Evolutionary conservation across 2,888 invertebrate species (phyloP), one percentile per base, ranked within the genome.

Genomic region (Lissocephala sabroskyi): DNA sequence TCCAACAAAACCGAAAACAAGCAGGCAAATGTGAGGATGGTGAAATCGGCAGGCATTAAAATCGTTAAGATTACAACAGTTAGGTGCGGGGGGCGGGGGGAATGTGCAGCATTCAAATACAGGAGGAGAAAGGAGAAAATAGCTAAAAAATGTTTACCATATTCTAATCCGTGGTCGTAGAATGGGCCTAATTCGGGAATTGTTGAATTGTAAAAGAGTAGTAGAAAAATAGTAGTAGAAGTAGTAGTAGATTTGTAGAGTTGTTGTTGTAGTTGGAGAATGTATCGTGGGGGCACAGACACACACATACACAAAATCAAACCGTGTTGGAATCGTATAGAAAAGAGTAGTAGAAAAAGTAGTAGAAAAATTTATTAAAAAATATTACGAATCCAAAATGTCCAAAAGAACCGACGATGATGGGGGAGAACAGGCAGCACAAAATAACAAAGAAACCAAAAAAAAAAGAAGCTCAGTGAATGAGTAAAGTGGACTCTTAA

Each of bases 91-190:
- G n/a, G n/a, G n/a, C n/a, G n/a, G n/a, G n/a, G n/a, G 49, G 57
- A 62, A 67, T 40, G 7, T 23, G 23, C 7, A 23, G 3, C 4
- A 23, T 23, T 23, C 23, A 23, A 23, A 23, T 23, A 23, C 4
- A 23, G 23, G 7, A 5, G 7, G 23, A 23, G 7, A 7, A 23
- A 23, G 23, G 7, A 37, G 19, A 43, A 23, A 81, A 77, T 64
- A 81, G 65, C 65, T 65, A 74, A 78, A 65, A 70, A 61, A 77
- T 87, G 87, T 87, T 94, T 94, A 94, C 94, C 94, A 94, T 90
- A 94, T 91, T 89, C 91, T 91, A 87, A 94, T 93, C 92, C 94
- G 91, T 88, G 94, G 93, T 88, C 93, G 92, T 85, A 93, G 89
- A 86, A 91, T 91, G 86, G 93, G 92, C 91, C 93, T 88, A 87